phyloP scores from a whole-genome alignment of 2,888 invertebrate genomes.

The Patella ulyssiponensis region DNA sequence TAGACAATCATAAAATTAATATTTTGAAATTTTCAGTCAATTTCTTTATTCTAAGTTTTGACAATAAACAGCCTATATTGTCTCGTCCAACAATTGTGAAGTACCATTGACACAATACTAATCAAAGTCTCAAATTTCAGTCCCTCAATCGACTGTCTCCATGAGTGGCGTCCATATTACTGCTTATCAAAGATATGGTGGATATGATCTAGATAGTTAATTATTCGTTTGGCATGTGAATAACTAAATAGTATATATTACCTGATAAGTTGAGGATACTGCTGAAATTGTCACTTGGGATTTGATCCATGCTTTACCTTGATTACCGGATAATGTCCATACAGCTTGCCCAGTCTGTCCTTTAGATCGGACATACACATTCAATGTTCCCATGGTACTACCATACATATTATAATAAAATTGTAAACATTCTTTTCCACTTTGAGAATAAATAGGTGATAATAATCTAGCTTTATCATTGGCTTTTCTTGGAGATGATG shows the following conservation, averaged over 20 bases:
- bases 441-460: conserved; percentile 50
- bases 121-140: no score
- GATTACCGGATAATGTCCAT: conserved; percentile 53
- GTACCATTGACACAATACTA: no score
- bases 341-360: conserved; percentile 35
- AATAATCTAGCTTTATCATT: conserved; percentile 76
- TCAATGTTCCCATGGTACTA: conserved; percentile 54
- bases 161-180: no score
- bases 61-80: no score
- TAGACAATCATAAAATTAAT: no score
- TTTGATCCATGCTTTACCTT: conserved; percentile 61
- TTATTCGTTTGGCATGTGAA: no score
- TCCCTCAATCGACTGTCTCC: no score
- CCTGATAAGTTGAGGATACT: conserved; percentile 47
- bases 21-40: no score
- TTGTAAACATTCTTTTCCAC: conserved; percentile 58
- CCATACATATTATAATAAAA: conserved; percentile 69
- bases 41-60: no score
- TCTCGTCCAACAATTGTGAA: no score
- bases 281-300: conserved; percentile 53
- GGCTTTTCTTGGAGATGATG: conserved; percentile 75
- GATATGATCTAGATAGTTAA: no score
- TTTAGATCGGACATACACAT: conserved; percentile 47
- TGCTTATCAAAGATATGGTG: no score
- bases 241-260: conserved; percentile 16